Evolutionary conservation across 2,113 vertebrate species (phyloP).

Genomic region (Eolophus roseicapilla): DNA sequence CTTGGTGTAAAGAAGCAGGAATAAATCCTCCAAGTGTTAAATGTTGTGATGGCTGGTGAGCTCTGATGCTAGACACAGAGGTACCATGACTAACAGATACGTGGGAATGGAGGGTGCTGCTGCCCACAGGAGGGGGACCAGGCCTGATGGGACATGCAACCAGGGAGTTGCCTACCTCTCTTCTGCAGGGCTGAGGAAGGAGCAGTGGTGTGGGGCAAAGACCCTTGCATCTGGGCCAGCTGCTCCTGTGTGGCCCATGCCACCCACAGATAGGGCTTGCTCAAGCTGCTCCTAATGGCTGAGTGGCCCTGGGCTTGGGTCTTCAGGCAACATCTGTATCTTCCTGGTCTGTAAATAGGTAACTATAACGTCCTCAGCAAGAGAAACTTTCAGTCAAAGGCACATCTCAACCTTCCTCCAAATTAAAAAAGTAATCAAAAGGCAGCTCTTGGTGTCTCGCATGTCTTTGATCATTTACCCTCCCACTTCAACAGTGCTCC

Average conservation of each 20-base stretch:
- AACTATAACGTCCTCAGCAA: not conserved
- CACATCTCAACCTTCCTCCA: not conserved
- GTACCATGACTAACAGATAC: not conserved
- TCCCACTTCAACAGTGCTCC: not conserved
- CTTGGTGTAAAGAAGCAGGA: not conserved
- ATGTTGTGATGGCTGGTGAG: not conserved
- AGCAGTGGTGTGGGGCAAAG: not conserved
- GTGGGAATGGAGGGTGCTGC: not conserved
- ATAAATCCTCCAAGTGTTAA: not conserved
- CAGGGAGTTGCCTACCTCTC: not conserved
- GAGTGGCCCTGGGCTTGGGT: not conserved
- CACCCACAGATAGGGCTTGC: not conserved
- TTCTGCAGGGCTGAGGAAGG: not conserved
- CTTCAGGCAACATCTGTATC: not conserved
- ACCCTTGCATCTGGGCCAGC: not conserved
- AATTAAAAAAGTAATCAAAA: not conserved
- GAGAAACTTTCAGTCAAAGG: not conserved
- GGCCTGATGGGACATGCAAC: not conserved
- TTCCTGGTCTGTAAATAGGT: not conserved
- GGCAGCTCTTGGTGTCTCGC: not conserved
- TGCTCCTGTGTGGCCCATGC: not conserved
- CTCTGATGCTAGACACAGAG: not conserved
- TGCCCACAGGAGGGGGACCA: not conserved
- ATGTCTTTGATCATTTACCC: not conserved
- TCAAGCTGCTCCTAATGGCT: not conserved